Conservation (phyloP, 2,797 vertebrate species). For the Antrozous pallidus region DNA sequence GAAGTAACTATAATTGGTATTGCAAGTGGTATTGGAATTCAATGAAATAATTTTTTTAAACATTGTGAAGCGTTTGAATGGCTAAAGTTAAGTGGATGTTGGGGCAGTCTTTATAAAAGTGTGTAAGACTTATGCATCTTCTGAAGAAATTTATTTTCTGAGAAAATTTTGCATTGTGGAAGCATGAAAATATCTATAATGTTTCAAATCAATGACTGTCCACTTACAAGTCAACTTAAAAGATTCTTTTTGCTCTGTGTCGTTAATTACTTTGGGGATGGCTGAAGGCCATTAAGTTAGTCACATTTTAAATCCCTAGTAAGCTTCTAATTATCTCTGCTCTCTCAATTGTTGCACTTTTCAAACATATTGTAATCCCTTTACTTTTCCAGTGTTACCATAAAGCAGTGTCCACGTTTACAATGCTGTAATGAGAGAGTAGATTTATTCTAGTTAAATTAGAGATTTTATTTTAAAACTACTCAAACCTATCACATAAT, state of each 20-base stretch:
- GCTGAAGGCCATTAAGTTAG: conserved; percentile 1
- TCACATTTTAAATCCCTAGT: conserved; percentile 43
- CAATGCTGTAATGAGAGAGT: conserved; percentile 44
- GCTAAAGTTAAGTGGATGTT: not conserved
- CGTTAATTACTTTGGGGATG: conserved; percentile 34
- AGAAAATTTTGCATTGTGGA: not conserved
- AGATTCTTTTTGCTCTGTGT: not conserved
- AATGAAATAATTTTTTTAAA: not conserved
- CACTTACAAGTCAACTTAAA: conserved; percentile 25
- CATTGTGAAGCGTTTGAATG: not conserved
- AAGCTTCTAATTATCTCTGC: conserved; percentile 71
- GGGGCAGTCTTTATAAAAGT: not conserved
- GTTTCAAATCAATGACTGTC: not conserved
- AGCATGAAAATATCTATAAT: not conserved
- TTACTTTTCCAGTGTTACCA: conserved; percentile 65
- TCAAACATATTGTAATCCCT: conserved; percentile 52
- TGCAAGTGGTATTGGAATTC: not conserved
- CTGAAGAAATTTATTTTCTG: conserved; percentile 13
- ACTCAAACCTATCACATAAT: not conserved
- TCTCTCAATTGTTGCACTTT: conserved; percentile 64
- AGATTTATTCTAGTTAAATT: conserved; percentile 28
- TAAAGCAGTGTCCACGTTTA: conserved; percentile 64
- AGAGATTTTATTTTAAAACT: not conserved
- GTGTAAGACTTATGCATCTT: not conserved
- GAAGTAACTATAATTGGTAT: not conserved